Base-by-base conservation (phyloP, 2,888 invertebrate genomes). In the Nysson spinosus region DNA sequence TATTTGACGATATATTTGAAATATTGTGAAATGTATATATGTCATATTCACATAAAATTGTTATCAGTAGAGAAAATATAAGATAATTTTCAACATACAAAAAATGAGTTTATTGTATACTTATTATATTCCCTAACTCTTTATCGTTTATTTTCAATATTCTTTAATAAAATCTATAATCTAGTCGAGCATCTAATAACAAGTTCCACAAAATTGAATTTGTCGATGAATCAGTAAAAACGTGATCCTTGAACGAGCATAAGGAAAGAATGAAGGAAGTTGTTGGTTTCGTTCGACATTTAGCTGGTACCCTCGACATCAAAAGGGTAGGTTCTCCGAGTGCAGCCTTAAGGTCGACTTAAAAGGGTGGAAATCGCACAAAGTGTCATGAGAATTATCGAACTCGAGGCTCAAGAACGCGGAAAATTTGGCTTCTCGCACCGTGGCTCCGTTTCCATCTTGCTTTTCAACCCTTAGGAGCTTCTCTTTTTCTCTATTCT, bases 321-420 rank as follows among this genome's bases (percentile, higher is more conserved):
- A 55, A 65, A 72, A 61, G 58, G 54, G 35, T 50, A 34, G 32
- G 39, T 55, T 32, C 32, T 1, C 24, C 26, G 34, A 24, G 26
- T 40, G 35, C 26, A 32, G 30, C 35, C 40, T 43, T 43, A 56
- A 35, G 62, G 52, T 56, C 47, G 63, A 11, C 44, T 61, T 56
- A 67, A 70, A 67, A 72, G 69, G 69, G 71, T 60, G 63, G 65
- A 74, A 74, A 52, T 76, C 74, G 70, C 56, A 71, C 72, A 77
- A 73, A 77, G 74, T 80, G 77, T 78, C 70, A 66, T 56, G 57
- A 70, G 78, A 72, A 81, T 81, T 80, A 79, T 76, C 69, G 75
- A 81, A 78, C 79, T 79, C 56, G 69, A 52, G 64, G 67, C 54
- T 81, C 75, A 81, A 81, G 78, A 78, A 77, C 63, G 73, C 71